These are phyloP conservation scores for Australoheros facetus DNA, from an alignment of 2,797 vertebrate genomes.

Conservation along the genomic window DNA sequence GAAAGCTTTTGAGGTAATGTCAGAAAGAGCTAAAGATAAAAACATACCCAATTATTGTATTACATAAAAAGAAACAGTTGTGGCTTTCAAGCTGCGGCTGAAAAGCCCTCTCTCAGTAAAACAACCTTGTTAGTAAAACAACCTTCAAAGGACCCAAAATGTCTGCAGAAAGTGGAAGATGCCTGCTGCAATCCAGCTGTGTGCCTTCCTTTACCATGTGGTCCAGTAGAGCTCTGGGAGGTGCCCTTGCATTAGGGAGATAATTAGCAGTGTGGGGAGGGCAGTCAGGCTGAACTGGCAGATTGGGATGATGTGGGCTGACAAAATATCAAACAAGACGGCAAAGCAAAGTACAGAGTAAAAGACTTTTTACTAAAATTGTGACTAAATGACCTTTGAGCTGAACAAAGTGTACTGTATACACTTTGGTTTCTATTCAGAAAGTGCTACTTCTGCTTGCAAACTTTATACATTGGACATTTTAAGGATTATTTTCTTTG, in stretches of 20 bases:
- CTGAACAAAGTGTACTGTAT: constrained; percentile 29
- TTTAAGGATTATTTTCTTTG: neutral
- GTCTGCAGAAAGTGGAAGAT: constrained; percentile 14
- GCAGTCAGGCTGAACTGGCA: constrained; percentile 20
- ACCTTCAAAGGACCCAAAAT: constrained; percentile 17
- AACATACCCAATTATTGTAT: constrained; percentile 1
- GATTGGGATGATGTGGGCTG: constrained; percentile 27
- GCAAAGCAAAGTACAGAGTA: constrained; percentile 40
- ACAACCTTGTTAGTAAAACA: constrained; percentile 1
- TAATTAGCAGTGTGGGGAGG: constrained; percentile 59
- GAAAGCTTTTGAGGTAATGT: neutral
- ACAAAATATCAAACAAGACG: constrained; percentile 28
- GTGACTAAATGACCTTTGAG: constrained; percentile 31
- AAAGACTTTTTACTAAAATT: constrained; percentile 19
- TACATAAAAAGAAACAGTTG: constrained; percentile 8
- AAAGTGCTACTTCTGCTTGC: neutral
- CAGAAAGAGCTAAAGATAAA: neutral
- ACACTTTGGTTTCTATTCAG: constrained; percentile 12
- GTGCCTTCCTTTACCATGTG: constrained; percentile 41
- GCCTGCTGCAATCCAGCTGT: constrained; percentile 42
- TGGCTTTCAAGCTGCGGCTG: neutral
- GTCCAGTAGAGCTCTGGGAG: constrained; percentile 43
- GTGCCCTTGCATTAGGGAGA: constrained; percentile 52
- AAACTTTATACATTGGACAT: neutral
- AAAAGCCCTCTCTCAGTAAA: neutral